Evolutionary conservation across 2,888 invertebrate genomes (phyloP).

Genomic region (Mellilla xanthometata): DNA sequence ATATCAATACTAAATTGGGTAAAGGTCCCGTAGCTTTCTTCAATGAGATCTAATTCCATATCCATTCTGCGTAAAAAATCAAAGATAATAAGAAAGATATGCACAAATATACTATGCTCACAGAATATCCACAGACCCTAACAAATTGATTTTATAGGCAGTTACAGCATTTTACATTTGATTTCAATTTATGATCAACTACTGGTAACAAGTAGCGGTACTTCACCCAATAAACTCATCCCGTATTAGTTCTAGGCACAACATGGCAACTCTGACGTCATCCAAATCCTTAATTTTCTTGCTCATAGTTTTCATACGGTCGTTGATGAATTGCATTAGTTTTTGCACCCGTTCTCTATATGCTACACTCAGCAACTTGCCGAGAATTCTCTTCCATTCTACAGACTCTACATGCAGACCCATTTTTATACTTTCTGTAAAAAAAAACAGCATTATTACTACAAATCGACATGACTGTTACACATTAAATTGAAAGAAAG

Average conservation of each 20-base stretch:
- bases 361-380: conserved; percentile 85
- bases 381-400: conserved; percentile 89
- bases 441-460: conserved; percentile 6
- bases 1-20: conserved; percentile 85
- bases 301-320: conserved; percentile 86
- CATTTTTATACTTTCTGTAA: conserved; percentile 84
- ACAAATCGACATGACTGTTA: too few species aligned
- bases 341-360: conserved; percentile 87
- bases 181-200: too few species aligned
- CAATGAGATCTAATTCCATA: conserved; percentile 87
- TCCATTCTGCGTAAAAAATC: conserved; percentile 86
- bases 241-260: conserved; percentile 88
- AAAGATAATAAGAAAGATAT: too few species aligned
- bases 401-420: conserved; percentile 88
- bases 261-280: conserved; percentile 91
- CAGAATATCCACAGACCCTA: too few species aligned
- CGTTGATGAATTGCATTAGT: conserved; percentile 89
- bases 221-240: conserved; percentile 87
- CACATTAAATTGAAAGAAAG: too few species aligned
- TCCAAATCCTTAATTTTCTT: conserved; percentile 90
- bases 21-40: conserved; percentile 90
- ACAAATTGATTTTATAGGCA: too few species aligned
- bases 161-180: too few species aligned
- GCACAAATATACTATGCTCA: too few species aligned
- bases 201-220: too few species aligned